phyloP scores from a whole-genome alignment of 2,113 vertebrate species.

The Zosterops hypoxanthus region DNA sequence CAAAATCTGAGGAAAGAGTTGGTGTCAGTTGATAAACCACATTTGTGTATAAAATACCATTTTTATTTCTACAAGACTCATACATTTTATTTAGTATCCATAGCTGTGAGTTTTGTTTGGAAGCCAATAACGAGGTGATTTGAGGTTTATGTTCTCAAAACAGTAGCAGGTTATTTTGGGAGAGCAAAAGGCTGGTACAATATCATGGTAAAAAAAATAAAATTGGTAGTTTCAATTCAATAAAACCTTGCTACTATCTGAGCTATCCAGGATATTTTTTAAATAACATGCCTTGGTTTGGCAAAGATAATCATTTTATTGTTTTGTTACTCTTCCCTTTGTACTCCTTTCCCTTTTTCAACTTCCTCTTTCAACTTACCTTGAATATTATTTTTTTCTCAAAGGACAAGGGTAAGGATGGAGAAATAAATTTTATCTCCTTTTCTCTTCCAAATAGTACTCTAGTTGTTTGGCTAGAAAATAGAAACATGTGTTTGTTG shows the following conservation, averaged over 20 bases:
- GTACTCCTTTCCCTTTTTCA: not conserved
- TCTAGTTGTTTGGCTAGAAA: constrained; percentile 46
- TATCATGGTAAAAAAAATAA: not conserved
- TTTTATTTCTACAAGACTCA: not conserved
- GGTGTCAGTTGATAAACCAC: not conserved
- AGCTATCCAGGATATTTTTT: not conserved
- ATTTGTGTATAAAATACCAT: not conserved
- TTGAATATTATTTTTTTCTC: not conserved
- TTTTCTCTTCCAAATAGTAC: not conserved
- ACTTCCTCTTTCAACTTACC: not conserved
- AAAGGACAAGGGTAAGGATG: not conserved
- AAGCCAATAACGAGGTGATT: not conserved
- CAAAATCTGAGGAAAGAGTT: not conserved
- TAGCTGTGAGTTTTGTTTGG: not conserved
- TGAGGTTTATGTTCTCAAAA: not conserved
- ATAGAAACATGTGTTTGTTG: constrained; percentile 64
- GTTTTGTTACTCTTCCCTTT: not conserved
- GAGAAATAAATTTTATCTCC: constrained; percentile 1
- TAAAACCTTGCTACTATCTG: not conserved
- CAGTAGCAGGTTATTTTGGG: not conserved
- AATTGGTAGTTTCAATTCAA: not conserved
- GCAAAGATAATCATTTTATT: not conserved
- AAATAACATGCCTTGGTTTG: not conserved
- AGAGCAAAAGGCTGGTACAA: not conserved
- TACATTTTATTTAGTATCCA: not conserved